A percentile compares a stretch with the other conserved stretches of the same genome.
Conservation (phyloP, 2,113 vertebrate species). For the Dromiciops gliroides region DNA sequence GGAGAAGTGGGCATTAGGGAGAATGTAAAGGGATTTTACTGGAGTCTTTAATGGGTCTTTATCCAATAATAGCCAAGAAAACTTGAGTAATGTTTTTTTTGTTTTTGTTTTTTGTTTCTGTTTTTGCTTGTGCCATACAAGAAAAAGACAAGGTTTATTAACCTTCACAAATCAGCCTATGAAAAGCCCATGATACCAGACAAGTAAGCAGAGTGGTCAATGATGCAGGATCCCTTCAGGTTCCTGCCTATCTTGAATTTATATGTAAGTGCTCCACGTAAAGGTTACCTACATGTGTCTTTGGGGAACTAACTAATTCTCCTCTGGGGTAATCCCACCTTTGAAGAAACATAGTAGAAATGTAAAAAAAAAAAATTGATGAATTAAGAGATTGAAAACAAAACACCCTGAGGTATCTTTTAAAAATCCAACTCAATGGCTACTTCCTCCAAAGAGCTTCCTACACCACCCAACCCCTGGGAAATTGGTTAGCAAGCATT, state of each 20-base stretch:
- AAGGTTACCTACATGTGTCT: background rate
- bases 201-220: background rate
- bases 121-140: slow-evolving; percentile 36
- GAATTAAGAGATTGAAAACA: background rate
- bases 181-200: slow-evolving; percentile 34
- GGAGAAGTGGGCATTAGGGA: slow-evolving; percentile 64
- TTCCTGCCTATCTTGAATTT: background rate
- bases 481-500: background rate
- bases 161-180: slow-evolving; percentile 69
- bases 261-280: background rate
- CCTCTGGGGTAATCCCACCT: background rate
- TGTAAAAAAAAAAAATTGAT: background rate
- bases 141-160: slow-evolving; percentile 71
- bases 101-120: too few relatives aligned
- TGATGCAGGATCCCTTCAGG: background rate
- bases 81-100: slow-evolving; percentile 57
- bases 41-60: slow-evolving; percentile 79
- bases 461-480: too few relatives aligned
- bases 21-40: slow-evolving; percentile 68
- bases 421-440: too few relatives aligned
- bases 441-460: too few relatives aligned
- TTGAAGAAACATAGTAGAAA: background rate
- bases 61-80: slow-evolving; percentile 77
- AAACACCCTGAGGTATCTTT: too few relatives aligned
- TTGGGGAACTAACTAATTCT: background rate